Conservation (phyloP, 2,888 invertebrate species). For the Machimus rusticus region DNA sequence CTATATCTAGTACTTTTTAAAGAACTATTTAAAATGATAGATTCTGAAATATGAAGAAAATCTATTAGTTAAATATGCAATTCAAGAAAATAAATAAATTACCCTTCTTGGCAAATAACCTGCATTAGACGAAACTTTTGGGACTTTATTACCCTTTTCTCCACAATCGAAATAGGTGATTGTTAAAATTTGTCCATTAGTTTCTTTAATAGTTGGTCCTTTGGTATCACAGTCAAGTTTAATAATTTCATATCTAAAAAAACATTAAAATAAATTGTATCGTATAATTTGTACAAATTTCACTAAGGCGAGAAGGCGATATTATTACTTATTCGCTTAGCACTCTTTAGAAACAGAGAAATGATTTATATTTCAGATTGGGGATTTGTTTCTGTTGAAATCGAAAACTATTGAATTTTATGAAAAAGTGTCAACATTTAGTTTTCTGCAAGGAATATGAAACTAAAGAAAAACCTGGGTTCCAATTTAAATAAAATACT, state of each 20-base stretch:
- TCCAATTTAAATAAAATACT: no score
- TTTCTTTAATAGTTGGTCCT: not conserved
- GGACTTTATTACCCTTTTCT: not conserved
- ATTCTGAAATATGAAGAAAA: not conserved
- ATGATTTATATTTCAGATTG: no score
- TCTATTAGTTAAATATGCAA: not conserved
- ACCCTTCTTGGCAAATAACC: not conserved
- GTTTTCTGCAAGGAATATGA: no score
- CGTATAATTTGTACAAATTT: not conserved
- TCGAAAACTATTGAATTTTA: no score
- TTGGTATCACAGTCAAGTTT: not conserved
- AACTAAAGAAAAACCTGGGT: no score
- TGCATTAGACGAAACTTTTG: not conserved
- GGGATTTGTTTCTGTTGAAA: no score
- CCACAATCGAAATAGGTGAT: not conserved
- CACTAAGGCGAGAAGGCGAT: no score
- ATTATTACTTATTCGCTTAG: no score
- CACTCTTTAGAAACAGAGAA: no score
- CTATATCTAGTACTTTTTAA: not conserved
- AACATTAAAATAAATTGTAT: not conserved
- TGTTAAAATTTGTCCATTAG: not conserved
- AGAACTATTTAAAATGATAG: not conserved
- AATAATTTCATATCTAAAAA: not conserved
- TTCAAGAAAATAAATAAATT: not conserved
- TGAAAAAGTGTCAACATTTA: no score